A percentile compares a stretch with the other conserved stretches of the same genome.
These are phyloP conservation scores for Xanthorhoe spadicearia DNA, from an alignment of 2,888 invertebrate species.

Conservation along the genomic window DNA sequence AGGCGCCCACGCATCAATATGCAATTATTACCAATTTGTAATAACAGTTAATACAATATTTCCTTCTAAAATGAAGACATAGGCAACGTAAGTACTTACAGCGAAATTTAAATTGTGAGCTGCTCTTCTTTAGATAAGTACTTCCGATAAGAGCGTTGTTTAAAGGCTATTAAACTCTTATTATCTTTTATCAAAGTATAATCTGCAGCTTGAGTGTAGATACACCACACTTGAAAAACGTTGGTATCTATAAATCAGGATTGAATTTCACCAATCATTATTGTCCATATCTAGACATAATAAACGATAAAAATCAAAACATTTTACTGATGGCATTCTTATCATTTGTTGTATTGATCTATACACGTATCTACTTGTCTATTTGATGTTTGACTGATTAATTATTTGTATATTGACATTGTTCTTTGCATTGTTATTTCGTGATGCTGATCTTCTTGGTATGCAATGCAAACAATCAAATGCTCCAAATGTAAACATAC, in stretches of 20 bases:
- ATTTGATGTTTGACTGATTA: constrained; percentile 59
- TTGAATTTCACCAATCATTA: constrained; percentile 52
- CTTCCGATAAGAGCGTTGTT: constrained; percentile 51
- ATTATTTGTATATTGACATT: constrained; percentile 66
- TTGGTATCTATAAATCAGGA: constrained; percentile 75
- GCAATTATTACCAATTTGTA: constrained; percentile 52
- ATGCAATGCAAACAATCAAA: constrained; percentile 67
- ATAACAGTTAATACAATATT: background rate
- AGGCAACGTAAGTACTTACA: no score
- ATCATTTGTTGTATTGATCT: constrained; percentile 53
- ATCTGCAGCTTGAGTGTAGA: constrained; percentile 66
- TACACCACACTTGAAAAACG: constrained; percentile 64
- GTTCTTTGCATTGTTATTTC: constrained; percentile 66
- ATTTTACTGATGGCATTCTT: constrained; percentile 64
- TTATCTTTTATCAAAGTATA: constrained; percentile 72
- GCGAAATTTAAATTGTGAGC: background rate
- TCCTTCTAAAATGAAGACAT: no score
- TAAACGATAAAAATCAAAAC: constrained; percentile 59
- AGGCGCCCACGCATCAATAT: constrained; percentile 70
- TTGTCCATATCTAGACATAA: constrained; percentile 55
- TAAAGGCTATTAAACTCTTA: constrained; percentile 74
- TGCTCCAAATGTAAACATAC: constrained; percentile 63
- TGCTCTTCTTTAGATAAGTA: constrained; percentile 44
- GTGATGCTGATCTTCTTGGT: constrained; percentile 56
- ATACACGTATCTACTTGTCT: constrained; percentile 11